Conservation (phyloP, 1,140 invertebrate genomes). For the Orussus abietinus region DNA sequence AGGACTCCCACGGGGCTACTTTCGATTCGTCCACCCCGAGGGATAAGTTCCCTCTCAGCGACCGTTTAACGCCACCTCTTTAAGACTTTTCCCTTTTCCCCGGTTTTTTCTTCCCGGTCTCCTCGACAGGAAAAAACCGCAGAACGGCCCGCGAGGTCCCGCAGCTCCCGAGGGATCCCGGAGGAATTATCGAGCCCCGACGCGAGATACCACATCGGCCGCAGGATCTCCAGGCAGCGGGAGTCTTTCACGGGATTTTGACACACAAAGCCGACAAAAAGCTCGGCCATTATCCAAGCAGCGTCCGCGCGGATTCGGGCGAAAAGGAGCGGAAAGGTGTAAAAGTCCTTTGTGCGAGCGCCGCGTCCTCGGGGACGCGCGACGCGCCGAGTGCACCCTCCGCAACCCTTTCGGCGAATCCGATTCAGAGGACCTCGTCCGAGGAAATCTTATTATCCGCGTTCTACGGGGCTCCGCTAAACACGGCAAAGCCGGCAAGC, state of each 20-base stretch:
- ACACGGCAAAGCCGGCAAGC: slow-evolving; percentile 31
- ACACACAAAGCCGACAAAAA: slow-evolving; percentile 33
- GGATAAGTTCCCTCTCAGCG: background rate
- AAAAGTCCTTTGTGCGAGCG: slow-evolving; percentile 33
- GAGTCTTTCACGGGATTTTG: slow-evolving; percentile 35
- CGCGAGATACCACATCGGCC: slow-evolving; percentile 36
- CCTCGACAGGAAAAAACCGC: too few relatives aligned
- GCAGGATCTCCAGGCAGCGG: slow-evolving; percentile 29
- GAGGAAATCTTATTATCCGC: slow-evolving; percentile 35
- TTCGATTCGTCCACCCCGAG: too few relatives aligned
- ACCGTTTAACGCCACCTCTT: too few relatives aligned
- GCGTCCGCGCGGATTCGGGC: background rate
- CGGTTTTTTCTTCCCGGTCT: too few relatives aligned
- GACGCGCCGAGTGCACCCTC: slow-evolving; percentile 15
- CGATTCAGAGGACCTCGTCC: slow-evolving; percentile 25
- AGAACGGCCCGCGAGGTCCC: slow-evolving; percentile 12
- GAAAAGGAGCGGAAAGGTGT: slow-evolving; percentile 33
- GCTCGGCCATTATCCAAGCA: slow-evolving; percentile 28
- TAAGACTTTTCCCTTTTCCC: too few relatives aligned
- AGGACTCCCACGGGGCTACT: too few relatives aligned
- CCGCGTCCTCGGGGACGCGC: slow-evolving; percentile 18
- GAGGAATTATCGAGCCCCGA: slow-evolving; percentile 30
- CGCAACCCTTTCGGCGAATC: slow-evolving; percentile 31
- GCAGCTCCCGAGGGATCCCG: slow-evolving; percentile 25
- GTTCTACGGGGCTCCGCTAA: slow-evolving; percentile 27